These are phyloP conservation scores for Melanostoma mellinum DNA, from an alignment of 2,888 invertebrate species.

Conservation along the genomic window DNA sequence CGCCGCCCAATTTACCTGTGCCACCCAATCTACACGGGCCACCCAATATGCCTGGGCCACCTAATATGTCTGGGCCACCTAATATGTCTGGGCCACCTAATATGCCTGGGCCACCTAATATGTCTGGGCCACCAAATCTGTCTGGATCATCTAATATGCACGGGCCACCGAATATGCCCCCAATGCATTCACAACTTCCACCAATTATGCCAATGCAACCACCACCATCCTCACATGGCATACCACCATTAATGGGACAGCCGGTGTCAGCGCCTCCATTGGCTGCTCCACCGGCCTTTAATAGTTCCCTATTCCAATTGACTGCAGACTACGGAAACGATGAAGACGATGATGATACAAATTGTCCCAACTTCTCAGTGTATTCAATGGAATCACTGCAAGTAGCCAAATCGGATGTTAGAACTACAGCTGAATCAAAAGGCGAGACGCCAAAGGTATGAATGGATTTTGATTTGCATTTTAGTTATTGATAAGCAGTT, in stretches of 20 bases:
- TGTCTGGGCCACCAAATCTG: too few relatives aligned
- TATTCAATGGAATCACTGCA: slow-evolving; percentile 92
- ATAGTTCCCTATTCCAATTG: slow-evolving; percentile 78
- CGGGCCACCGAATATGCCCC: slow-evolving; percentile 7
- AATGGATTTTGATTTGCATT: slow-evolving; percentile 56
- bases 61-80: too few relatives aligned
- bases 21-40: slow-evolving; percentile 70
- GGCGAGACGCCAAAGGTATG: slow-evolving; percentile 78
- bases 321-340: slow-evolving; percentile 80
- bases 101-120: too few relatives aligned
- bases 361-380: slow-evolving; percentile 93
- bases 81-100: too few relatives aligned
- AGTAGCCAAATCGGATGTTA: slow-evolving; percentile 79
- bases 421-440: slow-evolving; percentile 63
- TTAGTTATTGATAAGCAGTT: slow-evolving; percentile 17
- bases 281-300: slow-evolving; percentile 77
- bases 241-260: slow-evolving; percentile 75
- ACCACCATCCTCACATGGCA: slow-evolving; percentile 41
- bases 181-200: slow-evolving; percentile 72
- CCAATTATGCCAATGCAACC: slow-evolving; percentile 74
- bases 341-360: slow-evolving; percentile 84
- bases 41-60: slow-evolving; percentile 70
- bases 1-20: slow-evolving; percentile 55
- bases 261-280: slow-evolving; percentile 80
- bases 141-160: too few relatives aligned